Percentiles rank a stretch among this genome's conserved stretches.
Conservation (phyloP, 2,113 vertebrate species). For the Myrmecobius fasciatus region DNA sequence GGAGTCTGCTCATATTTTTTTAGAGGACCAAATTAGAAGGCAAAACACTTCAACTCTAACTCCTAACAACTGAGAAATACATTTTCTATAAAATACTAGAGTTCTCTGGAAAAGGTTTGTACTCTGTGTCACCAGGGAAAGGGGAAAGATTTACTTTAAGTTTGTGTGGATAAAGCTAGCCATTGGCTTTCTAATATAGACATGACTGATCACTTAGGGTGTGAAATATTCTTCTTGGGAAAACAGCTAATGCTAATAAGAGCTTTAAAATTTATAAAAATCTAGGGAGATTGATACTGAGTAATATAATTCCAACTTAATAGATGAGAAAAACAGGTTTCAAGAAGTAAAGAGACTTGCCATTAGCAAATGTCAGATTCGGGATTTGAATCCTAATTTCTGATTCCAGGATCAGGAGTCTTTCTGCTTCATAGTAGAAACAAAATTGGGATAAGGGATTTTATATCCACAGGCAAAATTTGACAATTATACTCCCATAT, state of each 20-base stretch:
- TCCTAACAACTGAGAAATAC: not conserved
- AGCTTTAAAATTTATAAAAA: not conserved
- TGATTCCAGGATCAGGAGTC: not conserved
- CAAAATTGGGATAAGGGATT: not conserved
- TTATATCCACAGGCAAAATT: not conserved
- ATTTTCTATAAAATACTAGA: not conserved
- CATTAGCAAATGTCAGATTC: not conserved
- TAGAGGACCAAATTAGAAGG: not conserved
- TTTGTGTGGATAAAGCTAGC: not conserved
- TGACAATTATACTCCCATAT: not conserved
- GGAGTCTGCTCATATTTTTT: not conserved
- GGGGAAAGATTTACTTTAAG: not conserved
- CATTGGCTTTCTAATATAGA: not conserved
- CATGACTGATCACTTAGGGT: not conserved
- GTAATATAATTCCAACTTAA: not conserved
- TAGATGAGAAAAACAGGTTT: not conserved
- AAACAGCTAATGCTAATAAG: not conserved
- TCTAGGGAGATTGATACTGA: not conserved
- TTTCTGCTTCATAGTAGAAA: not conserved
- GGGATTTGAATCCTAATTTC: not conserved
- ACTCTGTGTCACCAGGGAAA: not conserved
- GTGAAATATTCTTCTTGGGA: not conserved
- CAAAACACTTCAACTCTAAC: not conserved
- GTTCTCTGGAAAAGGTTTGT: not conserved
- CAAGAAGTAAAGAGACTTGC: not conserved